Conservation (phyloP, 23 tunicate genomes). For the Phallusia fumigata region DNA sequence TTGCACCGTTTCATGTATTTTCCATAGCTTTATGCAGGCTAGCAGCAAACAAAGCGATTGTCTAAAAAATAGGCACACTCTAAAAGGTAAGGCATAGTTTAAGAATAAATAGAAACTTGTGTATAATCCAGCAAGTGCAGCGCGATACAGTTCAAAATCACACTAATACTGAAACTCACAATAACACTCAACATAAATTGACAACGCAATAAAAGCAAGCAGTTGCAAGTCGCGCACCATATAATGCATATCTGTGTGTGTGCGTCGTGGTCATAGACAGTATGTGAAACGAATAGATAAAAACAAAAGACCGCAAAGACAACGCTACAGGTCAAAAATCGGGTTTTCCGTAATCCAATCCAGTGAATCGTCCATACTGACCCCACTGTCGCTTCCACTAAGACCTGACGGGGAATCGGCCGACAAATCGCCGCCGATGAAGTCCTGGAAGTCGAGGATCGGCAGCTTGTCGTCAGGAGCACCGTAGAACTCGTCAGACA, state of each 20-base stretch:
- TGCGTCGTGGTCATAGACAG: too few relatives aligned
- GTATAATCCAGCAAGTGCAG: too few relatives aligned
- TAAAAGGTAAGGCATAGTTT: not conserved
- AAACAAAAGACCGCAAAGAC: not conserved
- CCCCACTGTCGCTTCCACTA: constrained; percentile 64
- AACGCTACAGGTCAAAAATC: constrained; percentile 17
- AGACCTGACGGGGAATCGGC: constrained; percentile 20
- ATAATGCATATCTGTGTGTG: too few relatives aligned
- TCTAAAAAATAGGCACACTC: not conserved
- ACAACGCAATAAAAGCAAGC: too few relatives aligned
- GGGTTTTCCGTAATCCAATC: constrained; percentile 61
- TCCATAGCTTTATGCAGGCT: not conserved
- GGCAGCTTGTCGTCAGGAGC: not conserved
- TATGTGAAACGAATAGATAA: not conserved
- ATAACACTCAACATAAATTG: too few relatives aligned
- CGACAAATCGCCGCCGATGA: constrained; percentile 11
- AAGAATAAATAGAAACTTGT: not conserved
- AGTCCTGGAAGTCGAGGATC: constrained; percentile 20
- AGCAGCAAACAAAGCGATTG: constrained; percentile 3
- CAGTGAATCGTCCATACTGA: constrained; percentile 70
- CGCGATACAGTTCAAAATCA: too few relatives aligned
- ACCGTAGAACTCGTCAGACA: constrained; percentile 8
- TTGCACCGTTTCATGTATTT: not conserved
- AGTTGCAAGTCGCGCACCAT: too few relatives aligned
- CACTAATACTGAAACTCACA: too few relatives aligned